phyloP scores from a whole-genome alignment of 2,888 invertebrate genomes.

The Polyommatus icarus region DNA sequence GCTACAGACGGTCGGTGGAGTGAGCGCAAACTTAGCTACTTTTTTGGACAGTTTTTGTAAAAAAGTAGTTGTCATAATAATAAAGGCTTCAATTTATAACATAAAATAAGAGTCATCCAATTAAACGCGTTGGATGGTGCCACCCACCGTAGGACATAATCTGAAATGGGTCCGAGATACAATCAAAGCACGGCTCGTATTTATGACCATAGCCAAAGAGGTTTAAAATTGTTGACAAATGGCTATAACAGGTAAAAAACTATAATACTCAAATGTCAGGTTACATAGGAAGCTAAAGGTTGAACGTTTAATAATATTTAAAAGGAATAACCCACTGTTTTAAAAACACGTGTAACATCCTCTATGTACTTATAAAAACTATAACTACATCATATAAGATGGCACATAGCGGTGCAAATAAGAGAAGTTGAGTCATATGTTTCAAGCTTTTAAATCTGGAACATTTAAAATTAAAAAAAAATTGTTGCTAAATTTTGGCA shows the following conservation, averaged over 20 bases:
- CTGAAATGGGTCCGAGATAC: constrained; percentile 19
- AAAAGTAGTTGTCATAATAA: constrained; percentile 4
- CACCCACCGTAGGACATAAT: constrained; percentile 24
- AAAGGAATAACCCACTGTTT: background rate
- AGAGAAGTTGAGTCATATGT: background rate
- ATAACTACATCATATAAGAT: too few species aligned
- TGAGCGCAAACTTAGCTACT: background rate
- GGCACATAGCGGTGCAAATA: background rate
- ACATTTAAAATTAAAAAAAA: background rate
- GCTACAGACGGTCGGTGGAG: background rate
- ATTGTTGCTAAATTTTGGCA: background rate
- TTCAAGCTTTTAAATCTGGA: background rate
- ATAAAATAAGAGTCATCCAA: constrained; percentile 2
- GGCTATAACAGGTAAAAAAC: constrained; percentile 18
- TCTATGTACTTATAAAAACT: too few species aligned
- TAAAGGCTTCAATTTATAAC: background rate
- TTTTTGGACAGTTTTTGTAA: background rate
- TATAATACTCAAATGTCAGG: constrained; percentile 15
- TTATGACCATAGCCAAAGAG: background rate
- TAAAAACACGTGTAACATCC: background rate
- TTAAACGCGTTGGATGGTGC: background rate
- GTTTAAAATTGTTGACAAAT: constrained; percentile 30
- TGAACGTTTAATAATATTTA: background rate
- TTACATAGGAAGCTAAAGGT: background rate
- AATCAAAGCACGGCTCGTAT: constrained; percentile 17